Evolutionary conservation across 2,888 invertebrate species (phyloP).

Genomic region (Dimorphilus gyrociliatus): DNA sequence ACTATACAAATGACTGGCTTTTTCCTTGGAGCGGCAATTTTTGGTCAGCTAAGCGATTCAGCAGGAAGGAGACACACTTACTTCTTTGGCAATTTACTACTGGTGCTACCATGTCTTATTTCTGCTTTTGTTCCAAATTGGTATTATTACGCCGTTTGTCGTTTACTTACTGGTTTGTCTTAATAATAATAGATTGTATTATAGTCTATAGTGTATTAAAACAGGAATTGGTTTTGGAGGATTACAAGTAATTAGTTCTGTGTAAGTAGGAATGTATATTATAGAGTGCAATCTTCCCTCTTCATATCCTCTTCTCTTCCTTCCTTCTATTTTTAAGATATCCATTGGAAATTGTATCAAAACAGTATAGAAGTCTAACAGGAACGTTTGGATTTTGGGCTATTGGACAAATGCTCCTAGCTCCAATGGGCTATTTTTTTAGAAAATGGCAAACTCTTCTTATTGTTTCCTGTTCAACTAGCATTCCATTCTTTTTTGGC

Average conservation of each 20-base stretch:
- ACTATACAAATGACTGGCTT: conserved; percentile 8
- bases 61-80: conserved; percentile 7
- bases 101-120: conserved; percentile 3
- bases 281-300: too few species aligned
- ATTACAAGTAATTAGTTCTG: conserved; percentile 2
- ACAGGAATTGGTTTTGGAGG: not conserved
- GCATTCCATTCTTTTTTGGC: too few species aligned
- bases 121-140: conserved; percentile 6
- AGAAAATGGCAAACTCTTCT: too few species aligned
- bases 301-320: too few species aligned
- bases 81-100: conserved; percentile 3
- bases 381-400: conserved; percentile 10
- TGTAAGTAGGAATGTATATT: too few species aligned
- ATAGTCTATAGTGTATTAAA: not conserved
- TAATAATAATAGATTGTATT: conserved; percentile 5
- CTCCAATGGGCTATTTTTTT: too few species aligned
- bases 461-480: too few species aligned
- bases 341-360: conserved; percentile 8
- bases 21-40: conserved; percentile 5
- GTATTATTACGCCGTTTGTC: conserved; percentile 2
- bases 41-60: conserved; percentile 7
- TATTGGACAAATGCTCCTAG: conserved; percentile 6
- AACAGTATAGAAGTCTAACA: conserved; percentile 6
- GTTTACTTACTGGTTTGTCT: conserved; percentile 4
- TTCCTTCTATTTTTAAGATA: too few species aligned